Conservation (phyloP, 2,888 invertebrate genomes). For the Archaeoteleia sp. region DNA sequence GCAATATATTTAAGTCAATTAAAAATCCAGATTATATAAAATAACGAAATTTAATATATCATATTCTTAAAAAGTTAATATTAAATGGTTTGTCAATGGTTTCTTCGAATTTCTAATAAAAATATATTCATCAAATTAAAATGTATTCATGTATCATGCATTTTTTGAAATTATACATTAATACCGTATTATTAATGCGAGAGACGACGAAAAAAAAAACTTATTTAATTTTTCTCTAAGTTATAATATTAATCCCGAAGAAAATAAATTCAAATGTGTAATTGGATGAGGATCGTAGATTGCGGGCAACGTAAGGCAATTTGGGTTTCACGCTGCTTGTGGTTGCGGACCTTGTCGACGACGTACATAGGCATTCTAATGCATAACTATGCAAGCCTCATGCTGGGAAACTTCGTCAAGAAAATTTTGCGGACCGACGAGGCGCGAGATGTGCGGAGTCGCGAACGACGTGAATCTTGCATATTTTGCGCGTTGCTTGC, state of each 20-base stretch:
- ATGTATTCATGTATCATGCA: too few relatives aligned
- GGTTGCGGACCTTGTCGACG: slow-evolving; percentile 14
- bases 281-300: background rate
- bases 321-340: slow-evolving; percentile 12
- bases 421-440: slow-evolving; percentile 48
- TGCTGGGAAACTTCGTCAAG: slow-evolving; percentile 52
- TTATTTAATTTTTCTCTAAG: background rate
- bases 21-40: too few relatives aligned
- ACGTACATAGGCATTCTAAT: slow-evolving; percentile 33
- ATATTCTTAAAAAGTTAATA: too few relatives aligned
- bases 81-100: too few relatives aligned
- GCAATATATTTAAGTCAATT: too few relatives aligned
- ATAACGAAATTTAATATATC: too few relatives aligned
- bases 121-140: too few relatives aligned
- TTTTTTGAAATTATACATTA: too few relatives aligned
- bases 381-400: slow-evolving; percentile 28
- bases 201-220: too few relatives aligned
- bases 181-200: too few relatives aligned
- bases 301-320: slow-evolving; percentile 4
- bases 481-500: slow-evolving; percentile 49
- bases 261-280: background rate
- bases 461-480: slow-evolving; percentile 29
- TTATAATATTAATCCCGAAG: too few relatives aligned
- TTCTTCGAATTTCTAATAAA: too few relatives aligned
- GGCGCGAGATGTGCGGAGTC: slow-evolving; percentile 23